These are phyloP conservation scores for Drosophila sturtevanti DNA, from an alignment of 1,140 invertebrate genomes.

Conservation along the genomic window DNA sequence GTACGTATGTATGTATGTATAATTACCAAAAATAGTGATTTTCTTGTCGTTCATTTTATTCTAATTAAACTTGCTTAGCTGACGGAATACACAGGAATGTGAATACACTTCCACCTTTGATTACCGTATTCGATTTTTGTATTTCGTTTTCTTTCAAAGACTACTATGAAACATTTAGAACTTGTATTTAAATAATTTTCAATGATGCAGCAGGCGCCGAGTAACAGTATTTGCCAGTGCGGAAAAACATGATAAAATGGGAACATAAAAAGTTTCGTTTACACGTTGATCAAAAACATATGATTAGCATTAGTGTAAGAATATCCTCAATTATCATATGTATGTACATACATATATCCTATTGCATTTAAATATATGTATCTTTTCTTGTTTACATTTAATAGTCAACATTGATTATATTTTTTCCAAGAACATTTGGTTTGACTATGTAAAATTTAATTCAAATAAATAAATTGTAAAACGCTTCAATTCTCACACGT, in stretches of 20 bases:
- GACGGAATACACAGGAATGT: background rate
- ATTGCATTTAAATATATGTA: no score
- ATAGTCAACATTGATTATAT: no score
- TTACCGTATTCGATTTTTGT: background rate
- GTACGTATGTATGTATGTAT: background rate
- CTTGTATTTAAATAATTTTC: background rate
- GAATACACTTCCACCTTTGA: background rate
- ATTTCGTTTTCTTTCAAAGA: background rate
- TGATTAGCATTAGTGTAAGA: no score
- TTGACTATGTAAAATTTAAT: no score
- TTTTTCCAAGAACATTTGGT: no score
- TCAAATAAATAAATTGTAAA: no score
- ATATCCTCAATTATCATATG: no score
- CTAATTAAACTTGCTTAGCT: background rate
- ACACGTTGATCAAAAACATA: background rate
- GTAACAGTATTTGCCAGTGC: constrained; percentile 42
- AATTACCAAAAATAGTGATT: background rate
- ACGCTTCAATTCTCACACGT: background rate
- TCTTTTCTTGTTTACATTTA: no score
- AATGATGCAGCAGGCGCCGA: background rate
- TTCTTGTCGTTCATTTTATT: background rate
- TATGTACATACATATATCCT: no score
- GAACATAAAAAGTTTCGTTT: background rate
- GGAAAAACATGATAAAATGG: constrained; percentile 6
- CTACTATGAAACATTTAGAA: constrained; percentile 1